Base-by-base conservation (phyloP, 2,797 vertebrate genomes). In the Aplochiton taeniatus region DNA sequence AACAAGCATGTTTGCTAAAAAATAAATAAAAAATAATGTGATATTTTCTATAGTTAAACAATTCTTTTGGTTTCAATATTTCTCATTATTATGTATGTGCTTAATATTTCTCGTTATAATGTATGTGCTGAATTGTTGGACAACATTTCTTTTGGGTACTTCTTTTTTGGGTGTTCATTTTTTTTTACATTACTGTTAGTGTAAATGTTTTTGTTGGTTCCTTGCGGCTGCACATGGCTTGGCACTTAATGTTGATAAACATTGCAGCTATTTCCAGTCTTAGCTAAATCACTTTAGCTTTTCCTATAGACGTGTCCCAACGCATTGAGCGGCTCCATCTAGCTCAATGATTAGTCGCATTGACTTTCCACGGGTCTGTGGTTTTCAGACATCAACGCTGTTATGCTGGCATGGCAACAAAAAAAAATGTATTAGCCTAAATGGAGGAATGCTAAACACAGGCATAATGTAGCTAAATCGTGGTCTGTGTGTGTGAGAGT, bases 371-470 rank as follows among this genome's bases (percentile, higher is more conserved):
- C 77, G 65, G 77, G 63, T 61, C 68, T 79, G 81, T 85, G 63
- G 44, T 80, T 84, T 76, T 69, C 53, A 61, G 77, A 19, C 68
- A 54, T 66, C 61, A 17, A 61, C 43, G 72, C 79, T 85, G 75
- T 85, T 83, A 71, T 77, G 84, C 80, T 85, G 78, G 87, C 84
- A 87, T 88, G 87, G 85, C 85, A 80, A 83, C 85, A 80, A 83
- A 74, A 54, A 66, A 44, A 11, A 60, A 59, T 43, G 55, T 57
- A 73, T 73, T 70, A 74, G 77, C 70, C 71, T 79, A 60, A 66
- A 44, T 51, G 69, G 65, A 69, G 70, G 52, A 31, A 49, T 61
- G 58, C 65, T 65, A 0, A 73, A 72, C 53, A 11, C 45, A 43
- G 31, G 44, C 16, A 19, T 59, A 46, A 41, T 20, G 47, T 11